Percentiles rank a stretch among this genome's conserved stretches.
These are phyloP conservation scores for Drosophila kambysellisi DNA, from an alignment of 2,888 invertebrate genomes.

Conservation along the genomic window DNA sequence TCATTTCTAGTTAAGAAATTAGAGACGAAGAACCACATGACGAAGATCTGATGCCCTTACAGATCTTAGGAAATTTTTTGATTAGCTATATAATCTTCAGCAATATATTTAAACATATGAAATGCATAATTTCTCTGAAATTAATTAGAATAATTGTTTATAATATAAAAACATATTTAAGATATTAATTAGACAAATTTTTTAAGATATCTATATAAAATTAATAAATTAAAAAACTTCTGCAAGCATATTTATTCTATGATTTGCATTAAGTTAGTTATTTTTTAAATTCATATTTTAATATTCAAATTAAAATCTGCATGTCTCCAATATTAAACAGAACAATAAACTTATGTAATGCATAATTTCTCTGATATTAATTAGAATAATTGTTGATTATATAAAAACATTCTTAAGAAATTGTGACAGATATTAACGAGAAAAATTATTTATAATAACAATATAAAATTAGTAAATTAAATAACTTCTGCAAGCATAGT, in stretches of 20 bases:
- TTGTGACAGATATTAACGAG: not conserved
- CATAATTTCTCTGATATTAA: not conserved
- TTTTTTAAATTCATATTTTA: not conserved
- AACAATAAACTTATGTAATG: not conserved
- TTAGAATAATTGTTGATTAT: not conserved
- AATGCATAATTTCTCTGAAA: too few relatives aligned
- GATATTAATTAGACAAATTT: not conserved
- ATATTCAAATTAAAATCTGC: not conserved
- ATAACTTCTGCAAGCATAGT: not conserved
- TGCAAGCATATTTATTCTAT: not conserved
- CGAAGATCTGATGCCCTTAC: not conserved
- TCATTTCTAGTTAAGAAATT: slow-evolving; percentile 50
- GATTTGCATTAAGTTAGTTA: not conserved
- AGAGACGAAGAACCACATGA: not conserved
- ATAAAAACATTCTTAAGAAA: rapidly evolving
- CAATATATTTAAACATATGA: not conserved
- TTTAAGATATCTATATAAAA: not conserved
- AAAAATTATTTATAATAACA: not conserved
- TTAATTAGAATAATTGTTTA: not conserved
- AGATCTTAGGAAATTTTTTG: too few relatives aligned
- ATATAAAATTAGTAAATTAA: not conserved
- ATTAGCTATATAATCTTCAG: not conserved
- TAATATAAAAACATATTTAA: not conserved
- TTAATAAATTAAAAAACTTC: not conserved
- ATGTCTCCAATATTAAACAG: not conserved